These are phyloP conservation scores for Steromphala cineraria DNA, from an alignment of 2,888 invertebrate genomes.

Conservation along the genomic window DNA sequence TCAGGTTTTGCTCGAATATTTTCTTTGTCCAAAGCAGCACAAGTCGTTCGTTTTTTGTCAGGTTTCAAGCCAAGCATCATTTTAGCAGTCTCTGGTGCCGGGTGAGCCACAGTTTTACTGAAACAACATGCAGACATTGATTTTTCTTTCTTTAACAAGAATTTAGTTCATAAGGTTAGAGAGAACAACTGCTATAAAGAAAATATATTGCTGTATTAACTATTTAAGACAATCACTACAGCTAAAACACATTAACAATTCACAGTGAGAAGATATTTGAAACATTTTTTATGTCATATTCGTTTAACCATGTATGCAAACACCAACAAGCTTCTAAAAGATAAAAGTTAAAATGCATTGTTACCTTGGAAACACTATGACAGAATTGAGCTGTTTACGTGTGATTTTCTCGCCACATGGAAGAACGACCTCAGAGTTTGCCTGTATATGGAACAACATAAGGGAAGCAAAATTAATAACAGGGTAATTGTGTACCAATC, in stretches of 20 bases:
- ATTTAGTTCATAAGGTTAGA: no score
- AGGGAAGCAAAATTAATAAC: no score
- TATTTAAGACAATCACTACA: no score
- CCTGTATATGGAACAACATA: not conserved
- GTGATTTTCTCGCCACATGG: slow-evolving; percentile 21
- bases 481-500: no score
- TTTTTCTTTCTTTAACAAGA: no score
- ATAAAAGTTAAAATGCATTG: not conserved
- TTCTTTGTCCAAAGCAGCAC: slow-evolving; percentile 45
- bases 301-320: no score
- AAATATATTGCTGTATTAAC: no score
- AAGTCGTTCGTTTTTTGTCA: not conserved
- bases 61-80: slow-evolving; percentile 11
- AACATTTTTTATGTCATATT: no score
- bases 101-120: slow-evolving; percentile 62
- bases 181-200: no score
- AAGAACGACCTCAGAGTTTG: not conserved
- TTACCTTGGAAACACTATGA: slow-evolving; percentile 53
- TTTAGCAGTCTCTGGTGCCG: slow-evolving; percentile 40
- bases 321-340: no score
- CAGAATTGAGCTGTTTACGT: slow-evolving; percentile 18
- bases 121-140: slow-evolving; percentile 16
- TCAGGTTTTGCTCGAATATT: slow-evolving; percentile 22
- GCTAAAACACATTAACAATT: no score
- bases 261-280: no score